Conservation (phyloP, 2,113 vertebrate genomes). For the Mixornis gularis region DNA sequence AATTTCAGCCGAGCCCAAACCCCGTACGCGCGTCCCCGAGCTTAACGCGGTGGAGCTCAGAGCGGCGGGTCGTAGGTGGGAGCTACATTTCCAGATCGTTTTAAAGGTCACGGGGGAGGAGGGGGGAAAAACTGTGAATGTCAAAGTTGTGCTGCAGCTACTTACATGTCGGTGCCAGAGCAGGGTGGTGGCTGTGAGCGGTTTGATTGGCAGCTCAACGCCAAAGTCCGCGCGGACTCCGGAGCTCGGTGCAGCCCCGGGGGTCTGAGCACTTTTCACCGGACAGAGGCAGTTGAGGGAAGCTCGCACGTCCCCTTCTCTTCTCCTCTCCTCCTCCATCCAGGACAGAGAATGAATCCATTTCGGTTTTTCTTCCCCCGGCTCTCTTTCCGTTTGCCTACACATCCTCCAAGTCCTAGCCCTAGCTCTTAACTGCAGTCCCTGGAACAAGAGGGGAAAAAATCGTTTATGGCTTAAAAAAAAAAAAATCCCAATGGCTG, state of each 20-base stretch:
- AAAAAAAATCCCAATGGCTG: constrained; percentile 86
- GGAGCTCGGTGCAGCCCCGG: constrained; percentile 58
- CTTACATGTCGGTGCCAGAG: constrained; percentile 84
- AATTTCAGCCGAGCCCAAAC: constrained; percentile 7
- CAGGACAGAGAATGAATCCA: constrained; percentile 73
- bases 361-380: constrained; percentile 72
- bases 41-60: constrained; percentile 24
- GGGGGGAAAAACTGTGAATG: constrained; percentile 60
- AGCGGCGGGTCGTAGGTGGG: constrained; percentile 50
- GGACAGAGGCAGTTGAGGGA: constrained; percentile 63
- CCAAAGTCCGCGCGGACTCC: constrained; percentile 66
- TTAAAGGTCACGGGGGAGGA: constrained; percentile 68
- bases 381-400: constrained; percentile 66
- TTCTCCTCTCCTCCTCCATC: constrained; percentile 62
- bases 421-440: constrained; percentile 81
- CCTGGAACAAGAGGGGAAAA: constrained; percentile 89
- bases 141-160: constrained; percentile 81
- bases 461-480: constrained; percentile 95
- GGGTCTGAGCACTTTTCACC: constrained; percentile 63
- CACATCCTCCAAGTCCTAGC: constrained; percentile 79
- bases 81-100: constrained; percentile 41
- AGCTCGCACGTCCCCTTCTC: constrained; percentile 56
- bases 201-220: constrained; percentile 83
- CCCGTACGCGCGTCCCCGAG: not conserved
- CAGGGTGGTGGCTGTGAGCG: constrained; percentile 78